Evolutionary conservation across 2,888 invertebrate species (phyloP).

Genomic region (Beris morrisii): DNA sequence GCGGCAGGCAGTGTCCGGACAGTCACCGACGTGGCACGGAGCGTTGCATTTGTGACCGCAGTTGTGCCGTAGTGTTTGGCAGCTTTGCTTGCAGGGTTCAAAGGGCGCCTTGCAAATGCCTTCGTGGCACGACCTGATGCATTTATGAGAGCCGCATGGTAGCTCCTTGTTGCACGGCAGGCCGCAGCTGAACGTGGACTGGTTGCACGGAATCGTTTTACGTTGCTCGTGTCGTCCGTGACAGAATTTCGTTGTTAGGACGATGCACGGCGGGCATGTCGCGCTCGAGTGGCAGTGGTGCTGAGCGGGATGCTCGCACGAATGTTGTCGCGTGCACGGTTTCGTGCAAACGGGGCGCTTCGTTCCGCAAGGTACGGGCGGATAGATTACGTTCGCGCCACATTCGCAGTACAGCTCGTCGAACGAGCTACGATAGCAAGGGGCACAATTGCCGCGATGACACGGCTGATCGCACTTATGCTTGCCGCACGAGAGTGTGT

Average conservation of each 20-base stretch:
- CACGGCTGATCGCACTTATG: conserved; percentile 89
- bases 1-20: conserved; percentile 72
- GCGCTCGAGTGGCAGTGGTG: conserved; percentile 79
- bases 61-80: conserved; percentile 64
- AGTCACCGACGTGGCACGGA: conserved; percentile 76
- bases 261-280: conserved; percentile 81
- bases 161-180: conserved; percentile 79
- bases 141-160: conserved; percentile 82
- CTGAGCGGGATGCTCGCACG: conserved; percentile 79
- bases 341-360: conserved; percentile 78
- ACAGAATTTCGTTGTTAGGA: conserved; percentile 83
- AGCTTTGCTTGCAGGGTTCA: conserved; percentile 78
- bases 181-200: conserved; percentile 87
- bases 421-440: conserved; percentile 78
- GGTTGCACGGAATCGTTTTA: conserved; percentile 74
- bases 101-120: conserved; percentile 69
- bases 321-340: conserved; percentile 74
- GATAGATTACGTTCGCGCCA: conserved; percentile 80
- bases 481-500: conserved; percentile 79
- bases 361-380: conserved; percentile 92
- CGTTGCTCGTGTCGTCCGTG: conserved; percentile 80
- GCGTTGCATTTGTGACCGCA: conserved; percentile 88
- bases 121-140: conserved; percentile 77
- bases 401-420: conserved; percentile 91
- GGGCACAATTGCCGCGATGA: conserved; percentile 81